phyloP scores from a whole-genome alignment of 2,113 vertebrate species.

The Clarias batrachus region DNA sequence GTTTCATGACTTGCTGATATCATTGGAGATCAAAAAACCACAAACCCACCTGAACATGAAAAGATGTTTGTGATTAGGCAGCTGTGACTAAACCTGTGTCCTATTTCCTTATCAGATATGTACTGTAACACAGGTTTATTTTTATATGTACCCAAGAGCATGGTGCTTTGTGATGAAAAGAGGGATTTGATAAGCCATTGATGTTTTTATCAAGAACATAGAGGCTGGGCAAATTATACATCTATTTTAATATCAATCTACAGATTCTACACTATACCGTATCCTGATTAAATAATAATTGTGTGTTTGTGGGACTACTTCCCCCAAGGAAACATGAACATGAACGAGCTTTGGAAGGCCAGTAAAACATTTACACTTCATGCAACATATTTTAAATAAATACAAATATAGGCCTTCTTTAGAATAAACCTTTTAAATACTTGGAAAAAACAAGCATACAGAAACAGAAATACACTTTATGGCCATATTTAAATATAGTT shows the following conservation, averaged over 20 bases:
- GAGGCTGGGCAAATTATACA: background rate
- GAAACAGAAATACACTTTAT: background rate
- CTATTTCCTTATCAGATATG: conserved; percentile 1
- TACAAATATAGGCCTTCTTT: background rate
- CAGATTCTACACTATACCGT: background rate
- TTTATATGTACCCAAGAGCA: background rate
- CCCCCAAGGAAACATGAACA: background rate
- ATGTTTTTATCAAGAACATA: background rate
- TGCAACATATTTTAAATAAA: background rate
- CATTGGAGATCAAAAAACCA: conserved; percentile 2
- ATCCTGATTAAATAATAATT: background rate
- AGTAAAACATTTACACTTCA: background rate
- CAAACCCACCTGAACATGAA: background rate
- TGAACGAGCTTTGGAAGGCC: background rate
- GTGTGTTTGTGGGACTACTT: background rate
- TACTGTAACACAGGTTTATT: background rate
- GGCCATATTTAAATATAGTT: background rate
- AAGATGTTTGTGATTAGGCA: background rate
- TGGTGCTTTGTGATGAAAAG: background rate
- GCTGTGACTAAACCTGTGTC: background rate
- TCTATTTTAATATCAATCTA: background rate
- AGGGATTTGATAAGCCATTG: background rate
- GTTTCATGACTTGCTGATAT: background rate
- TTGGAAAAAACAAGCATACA: background rate
- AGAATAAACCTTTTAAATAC: background rate